Evolutionary conservation across 1,140 invertebrate species (phyloP).

Genomic region (Platorchestia sp.): DNA sequence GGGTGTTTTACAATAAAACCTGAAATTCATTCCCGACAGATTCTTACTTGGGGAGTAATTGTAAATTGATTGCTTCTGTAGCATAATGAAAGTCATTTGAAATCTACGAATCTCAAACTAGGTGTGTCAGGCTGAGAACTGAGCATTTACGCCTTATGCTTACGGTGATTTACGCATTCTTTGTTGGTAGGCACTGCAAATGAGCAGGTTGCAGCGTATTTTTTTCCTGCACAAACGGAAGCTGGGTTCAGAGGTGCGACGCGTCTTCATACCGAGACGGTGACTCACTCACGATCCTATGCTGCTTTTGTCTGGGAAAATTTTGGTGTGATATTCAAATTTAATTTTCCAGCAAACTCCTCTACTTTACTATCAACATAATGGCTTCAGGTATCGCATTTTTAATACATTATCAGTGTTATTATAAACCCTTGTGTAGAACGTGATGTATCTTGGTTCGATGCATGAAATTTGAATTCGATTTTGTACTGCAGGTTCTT

Average conservation of each 20-base stretch:
- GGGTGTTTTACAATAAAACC: too few species aligned
- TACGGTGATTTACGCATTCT: background rate
- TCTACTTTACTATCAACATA: background rate
- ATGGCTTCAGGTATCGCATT: background rate
- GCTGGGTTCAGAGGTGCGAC: background rate
- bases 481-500: too few species aligned
- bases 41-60: too few species aligned
- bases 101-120: too few species aligned
- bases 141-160: too few species aligned
- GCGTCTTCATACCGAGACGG: background rate
- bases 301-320: background rate
- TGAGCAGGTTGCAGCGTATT: background rate
- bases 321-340: background rate
- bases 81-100: too few species aligned
- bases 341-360: background rate
- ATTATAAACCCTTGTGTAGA: background rate
- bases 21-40: too few species aligned
- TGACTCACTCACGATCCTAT: background rate
- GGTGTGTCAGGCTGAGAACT: too few species aligned
- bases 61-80: too few species aligned
- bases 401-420: background rate
- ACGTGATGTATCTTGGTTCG: background rate
- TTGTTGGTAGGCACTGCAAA: background rate
- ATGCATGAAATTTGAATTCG: too few species aligned
- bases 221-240: background rate